Evolutionary conservation across 2,888 invertebrate species (phyloP), one percentile per base, ranked within the genome.

Genomic region (Limnephilus rhombicus): DNA sequence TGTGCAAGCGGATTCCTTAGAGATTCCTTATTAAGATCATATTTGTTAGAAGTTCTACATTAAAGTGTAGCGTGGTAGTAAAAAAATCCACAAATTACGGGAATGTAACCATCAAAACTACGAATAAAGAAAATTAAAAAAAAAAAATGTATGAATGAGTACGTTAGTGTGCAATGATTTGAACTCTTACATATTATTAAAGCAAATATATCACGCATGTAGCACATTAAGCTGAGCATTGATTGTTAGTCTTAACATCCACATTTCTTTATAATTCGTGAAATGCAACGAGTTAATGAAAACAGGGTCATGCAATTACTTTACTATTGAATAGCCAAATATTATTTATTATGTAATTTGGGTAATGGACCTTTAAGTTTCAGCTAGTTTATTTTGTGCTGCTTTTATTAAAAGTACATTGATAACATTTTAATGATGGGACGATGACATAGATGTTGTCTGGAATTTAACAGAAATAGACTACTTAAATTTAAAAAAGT

Each of bases 151-250:
- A 18, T 68, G 53, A 68, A 68, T 68, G 53, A 53, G 53, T 53
- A 53, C 18, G 13, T 15, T 3, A 18, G 24, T 68, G 18, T 18
- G 53, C 5, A 34, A 31, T 31, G 31, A 82, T 82, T 82, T 82
- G 9, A 29, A 82, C 31, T 82, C 82, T 82, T 82, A 82, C 31
- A 82, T 31, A 31, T 82, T 82, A 82, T 82, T 82, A 82, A 82
- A 82, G n/a, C 82, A 82, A 82, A 34, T 82, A 15, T 82, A 82
- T 82, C 82, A 82, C 82, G 24, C 29, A 82, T 31, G 31, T 34
- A 82, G 82, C 82, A 34, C 12, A 68, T 68, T 82, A 34, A 82
- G 82, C 82, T 68, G 53, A 68, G 53, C 53, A 53, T 53, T 18
- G 4, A 53, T 18, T 18, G 53, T 68, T 68, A 18, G 24, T 7